A percentile compares a stretch with the other conserved stretches of the same genome.
Conservation (phyloP, 2,888 invertebrate genomes). For the Pheosia gnoma region DNA sequence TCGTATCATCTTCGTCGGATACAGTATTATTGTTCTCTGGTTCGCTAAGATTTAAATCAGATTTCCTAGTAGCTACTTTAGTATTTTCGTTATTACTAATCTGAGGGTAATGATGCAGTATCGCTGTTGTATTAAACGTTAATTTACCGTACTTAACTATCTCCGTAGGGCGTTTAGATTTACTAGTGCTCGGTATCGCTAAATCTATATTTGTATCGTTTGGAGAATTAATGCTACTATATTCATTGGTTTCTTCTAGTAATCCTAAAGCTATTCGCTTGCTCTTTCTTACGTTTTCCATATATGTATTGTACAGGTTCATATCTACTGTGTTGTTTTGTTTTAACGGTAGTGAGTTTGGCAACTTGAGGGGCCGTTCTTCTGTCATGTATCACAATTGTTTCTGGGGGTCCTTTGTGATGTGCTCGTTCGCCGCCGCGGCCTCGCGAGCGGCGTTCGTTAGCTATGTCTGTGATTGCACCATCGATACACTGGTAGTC, state of each 20-base stretch:
- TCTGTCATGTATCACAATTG: slow-evolving; percentile 81
- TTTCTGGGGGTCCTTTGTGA: slow-evolving; percentile 62
- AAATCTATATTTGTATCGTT: slow-evolving; percentile 53
- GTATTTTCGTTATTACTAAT: slow-evolving; percentile 53
- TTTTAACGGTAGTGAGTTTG: slow-evolving; percentile 76
- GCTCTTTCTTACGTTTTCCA: slow-evolving; percentile 73
- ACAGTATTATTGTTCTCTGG: slow-evolving; percentile 68
- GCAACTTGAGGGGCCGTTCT: slow-evolving; percentile 70
- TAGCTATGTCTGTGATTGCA: slow-evolving; percentile 89
- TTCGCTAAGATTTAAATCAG: slow-evolving; percentile 58
- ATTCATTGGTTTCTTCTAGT: slow-evolving; percentile 69
- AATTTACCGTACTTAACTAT: slow-evolving; percentile 76
- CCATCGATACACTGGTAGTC: slow-evolving; percentile 88
- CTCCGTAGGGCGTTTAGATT: slow-evolving; percentile 62
- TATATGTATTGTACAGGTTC: slow-evolving; percentile 74
- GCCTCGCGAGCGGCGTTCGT: slow-evolving; percentile 74
- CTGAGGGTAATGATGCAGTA: slow-evolving; percentile 78
- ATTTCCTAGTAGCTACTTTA: slow-evolving; percentile 56
- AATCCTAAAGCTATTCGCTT: slow-evolving; percentile 71
- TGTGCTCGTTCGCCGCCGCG: slow-evolving; percentile 69
- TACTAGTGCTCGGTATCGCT: slow-evolving; percentile 67
- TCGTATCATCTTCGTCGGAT: slow-evolving; percentile 22
- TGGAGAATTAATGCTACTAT: slow-evolving; percentile 56
- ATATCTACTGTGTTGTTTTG: slow-evolving; percentile 77
- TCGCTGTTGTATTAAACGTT: slow-evolving; percentile 76